Base-by-base conservation (phyloP, 2,797 vertebrate genomes). In the Clamator glandarius region DNA sequence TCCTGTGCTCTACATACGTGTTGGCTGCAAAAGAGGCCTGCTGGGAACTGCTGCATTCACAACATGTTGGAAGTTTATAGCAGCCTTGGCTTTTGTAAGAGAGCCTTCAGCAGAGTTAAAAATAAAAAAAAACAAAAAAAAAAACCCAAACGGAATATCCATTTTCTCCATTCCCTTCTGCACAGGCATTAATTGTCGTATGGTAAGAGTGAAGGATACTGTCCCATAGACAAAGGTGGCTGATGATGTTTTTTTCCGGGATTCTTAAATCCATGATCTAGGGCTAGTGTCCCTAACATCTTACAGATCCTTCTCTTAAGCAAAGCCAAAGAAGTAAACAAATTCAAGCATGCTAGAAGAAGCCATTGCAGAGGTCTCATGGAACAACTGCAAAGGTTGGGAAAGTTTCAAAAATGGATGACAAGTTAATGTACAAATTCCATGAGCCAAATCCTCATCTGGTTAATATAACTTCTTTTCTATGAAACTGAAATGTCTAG, bases 381-480 rank as follows among this genome's bases (percentile, higher is more conserved):
- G 54, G 59, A 87, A 23, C 15, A 5, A 91, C 31, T 91, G 51
- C 87, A 91, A 72, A 5, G n/a, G 51, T 66, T 85, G 29, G 72
- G 48, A 69, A 85, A 44, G 35, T 89, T 95, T 89, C 36, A 89
- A 80, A 92, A 91, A 66, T 41, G 51, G 33, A 86, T 50, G 76
- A 75, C 58, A 84, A 87, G 48, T 86, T 90, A 81, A 83, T 39
- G 21, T 78, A 75, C 44, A 68, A 94, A 72, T 57, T 87, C 50
- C 41, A 50, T 48, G 36, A 89, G 89, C 76, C 87, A 95, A 95
- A 63, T 79, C 58, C 82, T 96, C 92, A 79, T 95, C 91, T 95
- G 89, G 76, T 92, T 94, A 93, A 89, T 86, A 82, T 79, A 89
- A 89, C 23, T 42, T 80, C 61, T 75, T 79, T 48, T 35, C 87